These are phyloP conservation scores for Bombus breviceps DNA, from an alignment of 1,140 invertebrate species.

Conservation along the genomic window DNA sequence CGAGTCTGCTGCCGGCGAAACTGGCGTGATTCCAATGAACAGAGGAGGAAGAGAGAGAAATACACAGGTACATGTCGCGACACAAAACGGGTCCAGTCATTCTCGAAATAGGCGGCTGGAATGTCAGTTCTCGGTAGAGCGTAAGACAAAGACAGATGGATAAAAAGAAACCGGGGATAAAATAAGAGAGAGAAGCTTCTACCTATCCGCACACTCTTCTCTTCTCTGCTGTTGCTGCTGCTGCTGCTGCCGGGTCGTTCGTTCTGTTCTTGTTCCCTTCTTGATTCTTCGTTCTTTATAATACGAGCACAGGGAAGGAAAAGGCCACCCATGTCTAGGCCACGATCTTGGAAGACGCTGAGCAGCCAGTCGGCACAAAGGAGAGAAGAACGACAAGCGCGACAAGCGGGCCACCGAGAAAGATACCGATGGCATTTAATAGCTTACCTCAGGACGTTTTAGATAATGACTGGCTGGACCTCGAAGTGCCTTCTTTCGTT, in stretches of 20 bases:
- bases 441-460: constrained; percentile 67
- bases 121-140: constrained; percentile 43
- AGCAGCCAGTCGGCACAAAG: constrained; percentile 46
- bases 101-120: constrained; percentile 68
- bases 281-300: constrained; percentile 37
- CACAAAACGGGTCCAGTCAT: constrained; percentile 63
- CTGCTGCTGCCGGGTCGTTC: constrained; percentile 1
- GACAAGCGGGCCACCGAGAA: constrained; percentile 58
- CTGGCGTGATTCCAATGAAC: constrained; percentile 63
- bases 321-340: constrained; percentile 56
- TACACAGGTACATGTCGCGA: constrained; percentile 51
- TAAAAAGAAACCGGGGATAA: background rate
- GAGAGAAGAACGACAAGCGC: constrained; percentile 32
- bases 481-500: constrained; percentile 57
- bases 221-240: background rate
- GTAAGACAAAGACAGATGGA: background rate
- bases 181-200: background rate
- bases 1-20: constrained; percentile 46
- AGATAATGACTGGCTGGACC: constrained; percentile 67
- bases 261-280: background rate
- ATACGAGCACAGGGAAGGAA: constrained; percentile 5
- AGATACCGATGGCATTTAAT: constrained; percentile 70
- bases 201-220: background rate
- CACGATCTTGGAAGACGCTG: constrained; percentile 49
- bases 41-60: constrained; percentile 19